Evolutionary conservation across 2,113 vertebrate species (phyloP), one percentile per base, ranked within the genome.

Genomic region (Hydrochoerus hydrochaeris): DNA sequence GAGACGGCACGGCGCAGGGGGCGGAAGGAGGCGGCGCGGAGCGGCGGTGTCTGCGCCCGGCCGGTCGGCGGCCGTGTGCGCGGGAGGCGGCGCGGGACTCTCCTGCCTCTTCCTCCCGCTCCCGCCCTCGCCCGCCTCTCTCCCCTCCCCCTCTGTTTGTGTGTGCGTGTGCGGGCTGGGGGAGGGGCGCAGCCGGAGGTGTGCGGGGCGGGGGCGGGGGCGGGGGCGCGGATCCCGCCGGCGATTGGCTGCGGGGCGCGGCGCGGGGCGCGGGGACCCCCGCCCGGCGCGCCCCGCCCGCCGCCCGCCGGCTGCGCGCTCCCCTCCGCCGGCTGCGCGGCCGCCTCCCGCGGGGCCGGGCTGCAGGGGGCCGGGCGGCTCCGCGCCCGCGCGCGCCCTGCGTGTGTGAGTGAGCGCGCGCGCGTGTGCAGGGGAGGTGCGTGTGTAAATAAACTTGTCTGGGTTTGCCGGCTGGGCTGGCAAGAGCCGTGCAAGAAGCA

Each of bases 51-150:
- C 96, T 98, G 97, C 97, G 97, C 97, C 97, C 97, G 84, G 97
- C 91, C 98, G 94, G 98, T 94, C 97, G 86, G 67, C 96, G 97
- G 90, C 96, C 91, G 98, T 88, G 97, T 93, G 97, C 92, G 97
- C 97, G 97, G 97, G 97, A 96, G 97, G 75, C 89, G 97, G 93
- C 98, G 96, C 97, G 98, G 97, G 97, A 98, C 97, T 98, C 98
- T 97, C 95, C 98, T 97, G 98, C 90, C 97, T 95, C 97, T 83
- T 96, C 96, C 98, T 85, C 95, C 94, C 97, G 35, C 93, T 57
- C 91, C 81, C 92, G 78, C 95, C 52, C 84, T 57, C 90, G 38
- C 95, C 92, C 82, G 78, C 94, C 96, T 85, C 92, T 71, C 93
- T 85, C 97, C 93, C 11, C 41, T 57, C 49, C 60, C 24, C 85